Percentiles rank a stretch among this genome's conserved stretches.
phyloP scores from a whole-genome alignment of 2,113 vertebrate species.

The Sapajus apella region DNA sequence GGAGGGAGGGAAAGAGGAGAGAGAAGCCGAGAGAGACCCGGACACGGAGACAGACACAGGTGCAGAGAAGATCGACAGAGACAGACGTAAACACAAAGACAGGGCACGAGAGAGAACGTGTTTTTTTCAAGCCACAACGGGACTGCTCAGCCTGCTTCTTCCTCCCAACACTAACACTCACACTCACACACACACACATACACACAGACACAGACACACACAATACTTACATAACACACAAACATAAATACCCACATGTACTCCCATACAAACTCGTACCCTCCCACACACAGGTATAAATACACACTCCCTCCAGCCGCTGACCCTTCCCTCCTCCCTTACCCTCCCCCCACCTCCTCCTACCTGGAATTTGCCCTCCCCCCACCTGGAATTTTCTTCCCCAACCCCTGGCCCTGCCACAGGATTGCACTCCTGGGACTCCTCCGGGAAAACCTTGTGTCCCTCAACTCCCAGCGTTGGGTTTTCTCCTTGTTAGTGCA shows the following conservation, averaged over 20 bases:
- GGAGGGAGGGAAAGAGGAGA: background rate
- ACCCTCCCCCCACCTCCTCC: background rate
- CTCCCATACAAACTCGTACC: too few relatives aligned
- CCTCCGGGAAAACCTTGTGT: background rate
- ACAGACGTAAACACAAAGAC: background rate
- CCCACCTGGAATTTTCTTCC: background rate
- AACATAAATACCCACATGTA: background rate
- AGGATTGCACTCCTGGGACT: background rate
- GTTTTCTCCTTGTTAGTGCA: background rate
- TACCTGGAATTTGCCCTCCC: background rate
- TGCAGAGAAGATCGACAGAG: background rate
- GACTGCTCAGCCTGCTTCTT: background rate
- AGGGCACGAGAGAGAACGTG: background rate
- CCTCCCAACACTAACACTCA: background rate
- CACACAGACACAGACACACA: background rate
- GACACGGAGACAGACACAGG: background rate
- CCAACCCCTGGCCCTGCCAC: background rate
- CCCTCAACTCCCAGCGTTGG: background rate
- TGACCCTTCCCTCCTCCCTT: background rate
- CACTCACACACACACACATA: too few relatives aligned
- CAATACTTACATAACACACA: background rate
- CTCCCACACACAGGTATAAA: fast-evolving
- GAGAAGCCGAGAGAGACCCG: background rate
- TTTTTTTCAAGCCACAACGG: background rate
- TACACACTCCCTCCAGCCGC: too few relatives aligned